phyloP scores from a whole-genome alignment of 2,113 vertebrate genomes.

The Oncorhynchus keta region DNA sequence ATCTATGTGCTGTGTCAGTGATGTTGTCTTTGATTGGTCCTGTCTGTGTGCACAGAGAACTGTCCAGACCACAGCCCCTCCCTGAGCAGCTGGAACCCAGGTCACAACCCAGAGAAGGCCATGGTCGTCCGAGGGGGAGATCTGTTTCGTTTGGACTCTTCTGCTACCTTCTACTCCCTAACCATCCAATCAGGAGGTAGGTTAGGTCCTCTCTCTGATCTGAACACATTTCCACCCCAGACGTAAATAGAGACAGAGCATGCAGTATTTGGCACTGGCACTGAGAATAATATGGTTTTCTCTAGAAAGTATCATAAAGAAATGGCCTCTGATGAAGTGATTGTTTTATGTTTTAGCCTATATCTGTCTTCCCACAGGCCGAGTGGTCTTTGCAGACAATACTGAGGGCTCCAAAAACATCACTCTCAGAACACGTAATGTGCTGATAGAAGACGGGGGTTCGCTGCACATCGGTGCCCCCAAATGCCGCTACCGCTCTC shows the following conservation, averaged over 20 bases:
- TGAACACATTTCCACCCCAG: too few relatives aligned
- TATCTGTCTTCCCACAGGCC: conserved; percentile 66
- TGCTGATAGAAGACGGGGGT: conserved; percentile 92
- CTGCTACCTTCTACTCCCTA: conserved; percentile 85
- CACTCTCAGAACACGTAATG: conserved; percentile 85
- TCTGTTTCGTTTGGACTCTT: conserved; percentile 81
- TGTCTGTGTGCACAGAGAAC: conserved; percentile 78
- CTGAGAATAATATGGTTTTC: background rate
- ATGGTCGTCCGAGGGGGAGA: conserved; percentile 83
- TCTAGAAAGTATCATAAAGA: too few relatives aligned
- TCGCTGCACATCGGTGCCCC: conserved; percentile 92
- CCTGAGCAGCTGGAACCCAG: conserved; percentile 91
- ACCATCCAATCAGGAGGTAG: conserved; percentile 92
- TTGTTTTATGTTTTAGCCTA: background rate
- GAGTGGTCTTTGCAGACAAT: conserved; percentile 90
- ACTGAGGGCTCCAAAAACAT: conserved; percentile 89
- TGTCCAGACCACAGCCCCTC: conserved; percentile 91
- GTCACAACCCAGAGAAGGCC: conserved; percentile 79
- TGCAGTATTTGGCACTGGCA: background rate
- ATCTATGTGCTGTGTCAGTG: background rate
- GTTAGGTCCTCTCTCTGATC: background rate
- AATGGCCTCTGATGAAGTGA: background rate
- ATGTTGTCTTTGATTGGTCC: too few relatives aligned
- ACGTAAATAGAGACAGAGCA: too few relatives aligned
- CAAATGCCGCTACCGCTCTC: conserved; percentile 93